phyloP scores from a whole-genome alignment of 2,797 vertebrate species.

The Platalea minor region DNA sequence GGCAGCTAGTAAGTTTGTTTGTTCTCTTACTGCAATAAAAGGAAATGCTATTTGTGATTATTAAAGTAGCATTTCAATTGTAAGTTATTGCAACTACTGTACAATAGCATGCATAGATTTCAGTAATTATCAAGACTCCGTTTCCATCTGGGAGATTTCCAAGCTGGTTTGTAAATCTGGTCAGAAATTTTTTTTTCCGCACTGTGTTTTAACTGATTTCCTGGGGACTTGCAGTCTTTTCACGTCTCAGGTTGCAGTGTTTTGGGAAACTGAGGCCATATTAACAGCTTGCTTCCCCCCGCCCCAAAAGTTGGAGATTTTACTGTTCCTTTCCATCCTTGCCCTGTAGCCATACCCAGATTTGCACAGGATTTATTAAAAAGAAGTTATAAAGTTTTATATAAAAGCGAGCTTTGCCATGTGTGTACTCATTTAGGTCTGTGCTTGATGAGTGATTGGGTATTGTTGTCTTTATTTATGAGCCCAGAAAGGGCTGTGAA shows the following conservation, averaged over 20 bases:
- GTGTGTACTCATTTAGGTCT: not conserved
- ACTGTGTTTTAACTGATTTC: not conserved
- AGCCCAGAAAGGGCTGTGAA: not conserved
- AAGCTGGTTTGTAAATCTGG: not conserved
- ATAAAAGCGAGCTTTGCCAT: not conserved
- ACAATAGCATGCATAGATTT: not conserved
- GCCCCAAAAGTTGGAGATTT: not conserved
- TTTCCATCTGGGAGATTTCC: not conserved
- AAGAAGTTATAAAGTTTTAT: not conserved
- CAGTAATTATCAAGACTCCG: not conserved
- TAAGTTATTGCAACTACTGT: not conserved
- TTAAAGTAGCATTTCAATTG: not conserved
- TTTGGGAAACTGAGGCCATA: not conserved
- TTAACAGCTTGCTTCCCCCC: not conserved
- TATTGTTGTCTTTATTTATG: not conserved
- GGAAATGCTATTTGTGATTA: not conserved
- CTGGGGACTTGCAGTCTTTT: not conserved
- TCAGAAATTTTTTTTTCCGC: rapidly evolving
- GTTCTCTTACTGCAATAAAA: not conserved
- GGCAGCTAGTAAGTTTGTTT: slow-evolving; percentile 78
- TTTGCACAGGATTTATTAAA: not conserved
- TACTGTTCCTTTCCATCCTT: not conserved
- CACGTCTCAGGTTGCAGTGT: not conserved
- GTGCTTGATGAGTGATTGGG: not conserved
- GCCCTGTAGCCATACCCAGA: not conserved